Base-by-base conservation (phyloP, 1,140 invertebrate species). In the Reticulitermes speratus region DNA sequence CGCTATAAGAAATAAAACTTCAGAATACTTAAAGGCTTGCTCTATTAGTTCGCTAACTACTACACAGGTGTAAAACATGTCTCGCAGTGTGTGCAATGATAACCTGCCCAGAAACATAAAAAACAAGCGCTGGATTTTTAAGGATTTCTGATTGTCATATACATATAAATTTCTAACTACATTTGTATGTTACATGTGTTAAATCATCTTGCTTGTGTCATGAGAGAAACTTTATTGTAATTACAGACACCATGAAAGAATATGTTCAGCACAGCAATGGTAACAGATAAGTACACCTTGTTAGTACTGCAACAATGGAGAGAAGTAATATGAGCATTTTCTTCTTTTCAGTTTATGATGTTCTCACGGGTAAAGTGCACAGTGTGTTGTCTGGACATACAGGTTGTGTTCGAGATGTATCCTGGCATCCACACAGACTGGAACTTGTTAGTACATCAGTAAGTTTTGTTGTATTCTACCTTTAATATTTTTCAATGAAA, bases 341-440 rank as follows among this genome's bases (percentile, higher is more conserved):
- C 89, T 87, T 87, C 89, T 21, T 91, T 93, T 89, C 90, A 96
- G 96, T 98, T 89, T 97, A 97, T 90, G 97, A 98, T 90, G 90
- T 96, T 23, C 89, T 97, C 59, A 96, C 95, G 82, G 97, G 96
- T 9, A 92, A 94, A 88, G 94, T 96, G 82, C 93, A 93, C 82
- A 92, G 91, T 87, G 91, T 92, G 87, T 89, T 96, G 84, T 91
- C 92, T 85, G 96, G 95, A 52, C 97, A 97, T 90, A 91, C 90
- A 81, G 93, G 92, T 65, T 96, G 96, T 90, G 95, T 97, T 2
- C 91, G 97, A 86, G 97, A 98, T 90, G 94, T 97, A 21, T 94
- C 94, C 48, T 98, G 97, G 97, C 96, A 97, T 93, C 97, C 97
- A 0, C 94, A 93, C 88, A 91, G 94, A 75, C 93, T 93, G 82